A percentile compares a stretch with the other conserved stretches of the same genome.
Conservation (phyloP, 2,113 vertebrate species). For the Nibea coibor region DNA sequence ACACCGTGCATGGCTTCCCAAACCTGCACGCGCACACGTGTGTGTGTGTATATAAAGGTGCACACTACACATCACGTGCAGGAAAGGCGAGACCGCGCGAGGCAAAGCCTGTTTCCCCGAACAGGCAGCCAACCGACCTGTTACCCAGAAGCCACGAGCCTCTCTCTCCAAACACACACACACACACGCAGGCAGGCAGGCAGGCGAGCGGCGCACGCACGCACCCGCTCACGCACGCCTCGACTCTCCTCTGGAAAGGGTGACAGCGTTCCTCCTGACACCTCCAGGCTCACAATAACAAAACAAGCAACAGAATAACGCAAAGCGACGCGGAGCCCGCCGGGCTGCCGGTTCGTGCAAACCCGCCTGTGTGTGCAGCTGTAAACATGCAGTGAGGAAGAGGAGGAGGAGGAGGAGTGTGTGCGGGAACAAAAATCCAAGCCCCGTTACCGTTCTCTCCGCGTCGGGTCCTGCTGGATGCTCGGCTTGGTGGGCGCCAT, state of each 20-base stretch:
- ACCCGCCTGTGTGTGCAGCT: slow-evolving; percentile 20
- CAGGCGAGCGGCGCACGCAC: not conserved
- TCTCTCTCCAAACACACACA: not conserved
- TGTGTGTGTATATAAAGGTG: slow-evolving; percentile 9
- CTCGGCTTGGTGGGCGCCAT: slow-evolving; percentile 99
- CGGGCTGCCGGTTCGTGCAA: slow-evolving; percentile 17
- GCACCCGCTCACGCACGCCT: slow-evolving; percentile 35
- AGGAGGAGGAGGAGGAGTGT: slow-evolving; percentile 14
- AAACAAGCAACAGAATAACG: slow-evolving; percentile 5
- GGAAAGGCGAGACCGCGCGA: not conserved
- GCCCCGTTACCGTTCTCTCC: slow-evolving; percentile 95
- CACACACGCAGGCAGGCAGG: slow-evolving; percentile 12
- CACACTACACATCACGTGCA: slow-evolving; percentile 1
- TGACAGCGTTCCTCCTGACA: slow-evolving; percentile 76
- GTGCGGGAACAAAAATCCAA: slow-evolving; percentile 77
- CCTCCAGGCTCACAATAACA: slow-evolving; percentile 65
- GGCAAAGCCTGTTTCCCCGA: slow-evolving; percentile 3
- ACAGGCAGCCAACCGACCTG: slow-evolving; percentile 70
- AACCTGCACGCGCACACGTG: slow-evolving; percentile 16
- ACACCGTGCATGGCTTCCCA: slow-evolving; percentile 57
- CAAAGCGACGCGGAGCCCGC: slow-evolving; percentile 57
- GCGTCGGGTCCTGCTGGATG: slow-evolving; percentile 97
- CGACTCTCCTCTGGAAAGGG: slow-evolving; percentile 73
- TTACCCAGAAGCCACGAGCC: slow-evolving; percentile 76
- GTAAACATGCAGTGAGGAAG: slow-evolving; percentile 48